Conservation (phyloP, 2,113 vertebrate species). For the Dromiciops gliroides region DNA sequence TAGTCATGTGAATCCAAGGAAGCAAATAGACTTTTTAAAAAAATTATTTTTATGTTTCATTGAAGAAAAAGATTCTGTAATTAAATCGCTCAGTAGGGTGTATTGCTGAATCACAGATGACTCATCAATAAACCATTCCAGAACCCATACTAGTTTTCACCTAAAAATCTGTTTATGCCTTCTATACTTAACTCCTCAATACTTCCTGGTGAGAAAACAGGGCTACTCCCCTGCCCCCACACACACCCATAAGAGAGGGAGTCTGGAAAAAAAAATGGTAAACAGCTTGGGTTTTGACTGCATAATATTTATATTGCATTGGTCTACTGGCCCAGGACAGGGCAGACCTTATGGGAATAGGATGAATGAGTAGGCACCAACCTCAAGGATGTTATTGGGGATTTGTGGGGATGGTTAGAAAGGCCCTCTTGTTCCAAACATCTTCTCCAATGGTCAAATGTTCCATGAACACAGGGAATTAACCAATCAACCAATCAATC, state of each 20-base stretch:
- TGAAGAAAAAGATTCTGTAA: neutral
- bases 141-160: slow-evolving; percentile 41
- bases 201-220: slow-evolving; percentile 42
- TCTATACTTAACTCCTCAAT: neutral
- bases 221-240: neutral
- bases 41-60: neutral
- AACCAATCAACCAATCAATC: neutral
- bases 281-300: neutral
- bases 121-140: slow-evolving; percentile 38
- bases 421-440: neutral
- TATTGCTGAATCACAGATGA: slow-evolving; percentile 43
- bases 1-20: neutral
- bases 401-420: neutral
- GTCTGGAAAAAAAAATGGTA: neutral
- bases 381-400: neutral
- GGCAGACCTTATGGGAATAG: neutral
- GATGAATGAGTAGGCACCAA: neutral
- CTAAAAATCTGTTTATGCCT: slow-evolving; percentile 27
- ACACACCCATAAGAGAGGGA: neutral
- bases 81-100: neutral
- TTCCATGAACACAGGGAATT: neutral
- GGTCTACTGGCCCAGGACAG: neutral
- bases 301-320: neutral
- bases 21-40: neutral
- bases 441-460: neutral